Evolutionary conservation across 2,113 vertebrate species (phyloP), one percentile per base, ranked within the genome.

Genomic region (Scalopus aquaticus): DNA sequence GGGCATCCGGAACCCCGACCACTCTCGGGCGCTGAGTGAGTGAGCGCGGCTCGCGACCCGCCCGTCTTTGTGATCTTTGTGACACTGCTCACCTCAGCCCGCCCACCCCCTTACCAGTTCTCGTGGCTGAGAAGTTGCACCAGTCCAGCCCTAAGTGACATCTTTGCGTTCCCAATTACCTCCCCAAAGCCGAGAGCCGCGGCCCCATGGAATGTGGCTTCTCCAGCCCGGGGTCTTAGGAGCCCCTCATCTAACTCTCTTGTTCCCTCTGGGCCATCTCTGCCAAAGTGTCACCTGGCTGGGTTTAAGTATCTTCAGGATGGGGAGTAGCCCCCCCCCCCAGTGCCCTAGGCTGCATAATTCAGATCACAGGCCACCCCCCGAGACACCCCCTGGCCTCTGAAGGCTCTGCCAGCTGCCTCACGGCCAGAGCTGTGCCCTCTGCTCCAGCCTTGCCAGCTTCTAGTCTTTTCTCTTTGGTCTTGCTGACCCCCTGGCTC

Each of bases 1-100:
- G 95, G 98, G 98, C 56, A 98, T 98, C 96, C 98, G 98, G 0
- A 98, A 98, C 19, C 98, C 98, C 0, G 98, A 98, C 90, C 98
- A 98, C 35, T 98, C 98, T 0, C 96, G 98, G 60, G 98, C 98
- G 6, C 96, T 98, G 72, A 98, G 98, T 98, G 64, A 98, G 98
- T 98, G 73, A 12, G 46, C 46, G 11, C 32, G 30, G 12, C 4
- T 10, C 30, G 9, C 11, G 3, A n/a, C 62, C 62, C 28, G 10
- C 28, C 10, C 28, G 5, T 44, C 44, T 44, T n/a, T n/a, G n/a
- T n/a, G n/a, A n/a, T n/a, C n/a, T n/a, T n/a, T n/a, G n/a, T n/a
- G n/a, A n/a, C n/a, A n/a, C n/a, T n/a, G n/a, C n/a, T n/a, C n/a
- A n/a, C 49, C n/a, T 42, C 56, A 54, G 0, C 13, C 19, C 9